Evolutionary conservation across 2,113 vertebrate species (phyloP).

Genomic region (Dunckerocampus dactyliophorus): DNA sequence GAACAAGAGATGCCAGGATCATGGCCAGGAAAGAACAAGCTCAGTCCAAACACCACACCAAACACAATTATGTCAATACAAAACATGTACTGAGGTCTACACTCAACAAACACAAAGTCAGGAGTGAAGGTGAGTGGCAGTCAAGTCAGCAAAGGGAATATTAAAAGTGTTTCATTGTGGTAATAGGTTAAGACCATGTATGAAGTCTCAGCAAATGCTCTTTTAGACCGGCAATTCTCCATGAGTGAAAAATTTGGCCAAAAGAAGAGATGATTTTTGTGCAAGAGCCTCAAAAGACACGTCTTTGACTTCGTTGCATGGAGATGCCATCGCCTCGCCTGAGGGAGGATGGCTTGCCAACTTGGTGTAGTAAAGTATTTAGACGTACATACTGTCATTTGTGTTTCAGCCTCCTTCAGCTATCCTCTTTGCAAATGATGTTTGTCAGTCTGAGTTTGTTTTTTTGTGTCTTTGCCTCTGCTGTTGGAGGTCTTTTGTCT

Average conservation of each 20-base stretch:
- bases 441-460: neutral
- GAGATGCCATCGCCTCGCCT: too few species aligned
- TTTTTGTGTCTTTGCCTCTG: too few species aligned
- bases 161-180: neutral
- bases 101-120: too few species aligned
- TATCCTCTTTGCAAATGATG: neutral
- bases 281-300: neutral
- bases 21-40: slow-evolving; percentile 17
- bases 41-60: neutral
- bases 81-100: too few species aligned
- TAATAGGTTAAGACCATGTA: neutral
- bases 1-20: slow-evolving; percentile 44
- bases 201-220: neutral
- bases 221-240: neutral
- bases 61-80: neutral
- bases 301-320: too few species aligned
- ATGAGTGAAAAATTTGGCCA: too few species aligned
- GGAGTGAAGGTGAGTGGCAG: too few species aligned
- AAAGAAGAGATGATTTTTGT: neutral
- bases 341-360: neutral
- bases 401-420: neutral
- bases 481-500: neutral
- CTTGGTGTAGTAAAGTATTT: neutral
- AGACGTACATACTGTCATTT: neutral
- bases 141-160: neutral